Percentiles rank a stretch among this genome's conserved stretches.
Evolutionary conservation across 2,888 invertebrate species (phyloP).

Genomic region (Epistrophella euchroma): DNA sequence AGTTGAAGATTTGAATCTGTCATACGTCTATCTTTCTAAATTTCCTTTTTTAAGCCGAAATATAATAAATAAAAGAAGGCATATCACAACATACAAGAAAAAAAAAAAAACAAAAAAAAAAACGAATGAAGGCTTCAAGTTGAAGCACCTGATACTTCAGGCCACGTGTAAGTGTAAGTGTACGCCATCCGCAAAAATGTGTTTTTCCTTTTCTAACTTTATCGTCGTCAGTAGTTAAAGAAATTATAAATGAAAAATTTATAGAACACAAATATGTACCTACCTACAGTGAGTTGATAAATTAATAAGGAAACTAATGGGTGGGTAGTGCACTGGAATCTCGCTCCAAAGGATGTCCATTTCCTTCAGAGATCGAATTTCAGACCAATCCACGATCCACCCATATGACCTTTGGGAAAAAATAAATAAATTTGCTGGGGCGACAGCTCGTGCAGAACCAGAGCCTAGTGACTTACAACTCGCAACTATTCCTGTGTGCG

Average conservation of each 20-base stretch:
- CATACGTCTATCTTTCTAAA: slow-evolving; percentile 56
- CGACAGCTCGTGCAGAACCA: no score
- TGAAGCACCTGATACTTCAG: slow-evolving; percentile 60
- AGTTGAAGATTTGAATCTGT: slow-evolving; percentile 73
- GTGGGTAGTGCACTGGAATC: no score
- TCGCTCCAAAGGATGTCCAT: no score
- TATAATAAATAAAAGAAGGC: slow-evolving; percentile 4
- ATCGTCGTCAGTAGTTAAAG: background rate
- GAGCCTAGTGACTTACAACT: no score
- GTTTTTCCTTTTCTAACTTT: slow-evolving; percentile 11
- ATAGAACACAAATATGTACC: background rate
- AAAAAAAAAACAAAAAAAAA: background rate
- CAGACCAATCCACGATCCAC: no score
- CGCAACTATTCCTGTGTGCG: no score
- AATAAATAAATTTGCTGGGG: no score
- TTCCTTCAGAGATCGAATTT: no score
- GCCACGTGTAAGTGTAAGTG: background rate
- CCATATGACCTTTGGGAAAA: no score
- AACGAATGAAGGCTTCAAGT: slow-evolving; percentile 42
- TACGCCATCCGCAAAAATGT: slow-evolving; percentile 25
- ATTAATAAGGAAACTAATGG: no score
- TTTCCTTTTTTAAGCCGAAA: slow-evolving; percentile 15
- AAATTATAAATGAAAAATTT: background rate
- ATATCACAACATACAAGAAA: background rate
- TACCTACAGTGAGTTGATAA: background rate